Percentiles rank a stretch among this genome's conserved stretches.
phyloP scores from a whole-genome alignment of 2,113 vertebrate species.

The Mus pahari region DNA sequence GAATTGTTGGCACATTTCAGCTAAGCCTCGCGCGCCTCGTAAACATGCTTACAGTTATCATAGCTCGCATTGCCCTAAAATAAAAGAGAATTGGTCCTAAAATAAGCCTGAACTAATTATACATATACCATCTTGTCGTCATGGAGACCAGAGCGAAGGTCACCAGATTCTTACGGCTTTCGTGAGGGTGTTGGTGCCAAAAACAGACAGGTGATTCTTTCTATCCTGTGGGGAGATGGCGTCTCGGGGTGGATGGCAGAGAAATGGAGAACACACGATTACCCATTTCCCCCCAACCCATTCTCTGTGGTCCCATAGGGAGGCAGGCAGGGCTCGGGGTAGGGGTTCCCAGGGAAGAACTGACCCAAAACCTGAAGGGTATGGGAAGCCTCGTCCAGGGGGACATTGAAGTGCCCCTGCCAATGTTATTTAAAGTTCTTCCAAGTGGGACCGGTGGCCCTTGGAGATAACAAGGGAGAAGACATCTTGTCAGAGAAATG shows the following conservation, averaged over 20 bases:
- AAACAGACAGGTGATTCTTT: constrained; percentile 47
- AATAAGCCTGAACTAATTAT: constrained; percentile 87
- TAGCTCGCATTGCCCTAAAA: constrained; percentile 85
- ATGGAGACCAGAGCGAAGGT: constrained; percentile 78
- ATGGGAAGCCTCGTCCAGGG: neutral
- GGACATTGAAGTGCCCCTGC: neutral
- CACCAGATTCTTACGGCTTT: constrained; percentile 51
- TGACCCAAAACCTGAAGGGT: neutral
- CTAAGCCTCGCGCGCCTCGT: constrained; percentile 88
- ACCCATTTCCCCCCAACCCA: fast-evolving
- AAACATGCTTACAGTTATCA: constrained; percentile 88
- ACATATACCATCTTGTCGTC: constrained; percentile 81
- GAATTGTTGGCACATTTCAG: constrained; percentile 90
- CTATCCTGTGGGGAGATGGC: neutral
- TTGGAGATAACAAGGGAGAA: neutral
- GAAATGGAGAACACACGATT: no score
- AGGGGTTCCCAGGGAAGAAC: no score
- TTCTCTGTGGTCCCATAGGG: neutral
- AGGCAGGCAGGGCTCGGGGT: neutral
- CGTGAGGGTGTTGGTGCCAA: constrained; percentile 40
- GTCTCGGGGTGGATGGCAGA: neutral
- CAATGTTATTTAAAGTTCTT: neutral
- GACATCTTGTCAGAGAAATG: neutral
- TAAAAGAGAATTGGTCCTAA: constrained; percentile 86
- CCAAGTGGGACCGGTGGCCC: neutral